Conservation (phyloP, 1,140 invertebrate species). For the Atta cephalotes region DNA sequence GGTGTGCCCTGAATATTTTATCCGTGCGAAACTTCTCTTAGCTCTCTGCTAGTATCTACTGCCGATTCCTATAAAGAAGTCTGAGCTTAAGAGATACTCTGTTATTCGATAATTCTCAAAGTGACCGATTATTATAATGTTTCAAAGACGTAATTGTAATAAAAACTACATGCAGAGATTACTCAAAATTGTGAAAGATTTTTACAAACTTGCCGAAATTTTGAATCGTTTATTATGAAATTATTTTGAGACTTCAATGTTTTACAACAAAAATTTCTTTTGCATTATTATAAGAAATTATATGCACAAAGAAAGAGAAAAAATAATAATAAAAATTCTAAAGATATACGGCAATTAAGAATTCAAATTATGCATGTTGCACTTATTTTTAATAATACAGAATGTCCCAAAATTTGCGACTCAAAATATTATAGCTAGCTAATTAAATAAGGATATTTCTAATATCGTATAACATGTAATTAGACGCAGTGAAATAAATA, state of each 20-base stretch:
- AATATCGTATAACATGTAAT: not conserved
- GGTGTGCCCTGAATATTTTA: conserved; percentile 75
- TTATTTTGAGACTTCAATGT: not conserved
- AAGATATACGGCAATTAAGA: not conserved
- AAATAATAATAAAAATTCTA: not conserved
- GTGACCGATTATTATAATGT: conserved; percentile 16
- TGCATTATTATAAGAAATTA: not conserved
- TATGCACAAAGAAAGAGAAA: not conserved
- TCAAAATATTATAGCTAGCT: no score
- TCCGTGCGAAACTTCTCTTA: conserved; percentile 64
- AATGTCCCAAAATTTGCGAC: no score
- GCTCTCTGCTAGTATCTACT: conserved; percentile 47
- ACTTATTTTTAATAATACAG: not conserved
- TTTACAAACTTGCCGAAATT: not conserved
- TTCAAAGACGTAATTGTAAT: conserved; percentile 10
- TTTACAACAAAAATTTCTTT: not conserved
- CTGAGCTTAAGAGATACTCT: conserved; percentile 21
- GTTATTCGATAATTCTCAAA: conserved; percentile 30
- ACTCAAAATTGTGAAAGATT: not conserved
- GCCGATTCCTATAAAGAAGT: conserved; percentile 66
- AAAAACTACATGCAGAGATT: conserved; percentile 11
- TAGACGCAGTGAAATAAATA: not conserved
- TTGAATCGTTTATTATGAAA: not conserved
- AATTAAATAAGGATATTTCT: conserved; percentile 42
- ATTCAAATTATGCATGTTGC: not conserved